These are phyloP conservation scores for Drosophila elegans DNA, from an alignment of 1,140 invertebrate genomes.

Conservation along the genomic window DNA sequence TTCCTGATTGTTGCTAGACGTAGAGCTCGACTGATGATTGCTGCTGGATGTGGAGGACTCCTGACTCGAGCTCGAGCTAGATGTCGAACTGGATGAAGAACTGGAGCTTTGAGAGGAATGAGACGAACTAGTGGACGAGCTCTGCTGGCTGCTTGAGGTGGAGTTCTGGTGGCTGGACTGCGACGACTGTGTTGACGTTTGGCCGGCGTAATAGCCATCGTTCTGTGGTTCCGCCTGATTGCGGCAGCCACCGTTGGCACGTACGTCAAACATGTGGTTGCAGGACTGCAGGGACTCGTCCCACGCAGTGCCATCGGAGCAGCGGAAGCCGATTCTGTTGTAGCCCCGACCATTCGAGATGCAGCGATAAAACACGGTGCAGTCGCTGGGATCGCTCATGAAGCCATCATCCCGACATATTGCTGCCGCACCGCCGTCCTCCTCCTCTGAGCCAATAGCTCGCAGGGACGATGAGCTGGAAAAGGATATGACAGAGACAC, in stretches of 20 bases:
- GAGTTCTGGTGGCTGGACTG: constrained; percentile 83
- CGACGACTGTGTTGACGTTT: constrained; percentile 69
- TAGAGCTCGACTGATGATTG: constrained; percentile 50
- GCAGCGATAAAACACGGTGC: constrained; percentile 92
- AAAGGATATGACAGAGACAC: constrained; percentile 82
- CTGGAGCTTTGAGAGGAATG: constrained; percentile 43
- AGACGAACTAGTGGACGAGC: constrained; percentile 60
- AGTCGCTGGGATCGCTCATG: constrained; percentile 88
- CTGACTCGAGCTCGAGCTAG: constrained; percentile 33
- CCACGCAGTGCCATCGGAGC: constrained; percentile 90
- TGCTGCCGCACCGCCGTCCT: constrained; percentile 14
- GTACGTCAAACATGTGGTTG: constrained; percentile 88
- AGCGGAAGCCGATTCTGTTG: constrained; percentile 89
- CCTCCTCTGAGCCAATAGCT: constrained; percentile 34
- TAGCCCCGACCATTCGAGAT: constrained; percentile 87
- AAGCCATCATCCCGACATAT: constrained; percentile 87
- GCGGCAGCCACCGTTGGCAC: constrained; percentile 82
- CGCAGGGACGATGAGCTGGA: constrained; percentile 73
- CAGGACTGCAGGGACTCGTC: constrained; percentile 88
- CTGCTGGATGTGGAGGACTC: constrained; percentile 59
- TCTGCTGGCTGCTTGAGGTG: constrained; percentile 70
- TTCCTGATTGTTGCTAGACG: constrained; percentile 45
- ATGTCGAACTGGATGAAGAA: constrained; percentile 46
- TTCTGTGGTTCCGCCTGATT: constrained; percentile 78
- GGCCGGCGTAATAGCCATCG: constrained; percentile 75